Conservation (phyloP, 2,888 invertebrate species). For the Chirona hameri region DNA sequence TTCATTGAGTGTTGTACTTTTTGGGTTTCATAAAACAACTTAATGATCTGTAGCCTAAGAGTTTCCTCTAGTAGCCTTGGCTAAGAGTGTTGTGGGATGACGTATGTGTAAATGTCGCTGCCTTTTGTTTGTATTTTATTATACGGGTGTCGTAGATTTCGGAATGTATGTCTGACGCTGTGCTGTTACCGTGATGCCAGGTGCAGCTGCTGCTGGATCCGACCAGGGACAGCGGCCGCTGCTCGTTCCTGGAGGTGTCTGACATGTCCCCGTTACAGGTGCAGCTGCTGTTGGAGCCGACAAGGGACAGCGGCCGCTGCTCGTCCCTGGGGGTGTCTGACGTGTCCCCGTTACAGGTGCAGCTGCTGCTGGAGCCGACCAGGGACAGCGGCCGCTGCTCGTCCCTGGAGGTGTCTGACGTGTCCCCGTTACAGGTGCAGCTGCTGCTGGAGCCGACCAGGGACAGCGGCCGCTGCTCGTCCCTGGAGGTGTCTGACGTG, state of each 20-base stretch:
- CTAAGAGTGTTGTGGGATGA: too few species aligned
- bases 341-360: slow-evolving; percentile 5
- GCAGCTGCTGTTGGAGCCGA: background rate
- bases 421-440: slow-evolving; percentile 5
- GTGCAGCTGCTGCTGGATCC: background rate
- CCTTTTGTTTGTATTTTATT: too few species aligned
- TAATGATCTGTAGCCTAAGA: too few species aligned
- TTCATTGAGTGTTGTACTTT: too few species aligned
- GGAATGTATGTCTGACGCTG: too few species aligned
- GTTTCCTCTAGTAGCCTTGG: too few species aligned
- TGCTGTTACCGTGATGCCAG: background rate
- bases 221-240: background rate
- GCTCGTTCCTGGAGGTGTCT: background rate
- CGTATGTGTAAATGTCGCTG: too few species aligned
- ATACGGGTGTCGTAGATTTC: too few species aligned
- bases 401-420: background rate
- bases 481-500: too few species aligned
- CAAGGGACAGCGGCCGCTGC: background rate
- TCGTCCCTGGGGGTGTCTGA: background rate
- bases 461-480: background rate
- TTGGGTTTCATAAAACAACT: too few species aligned
- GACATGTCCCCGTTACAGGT: too few species aligned
- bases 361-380: background rate
- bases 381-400: background rate
- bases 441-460: background rate